phyloP scores from a whole-genome alignment of 2,888 invertebrate species.

The Lasioglossum leucozonium region DNA sequence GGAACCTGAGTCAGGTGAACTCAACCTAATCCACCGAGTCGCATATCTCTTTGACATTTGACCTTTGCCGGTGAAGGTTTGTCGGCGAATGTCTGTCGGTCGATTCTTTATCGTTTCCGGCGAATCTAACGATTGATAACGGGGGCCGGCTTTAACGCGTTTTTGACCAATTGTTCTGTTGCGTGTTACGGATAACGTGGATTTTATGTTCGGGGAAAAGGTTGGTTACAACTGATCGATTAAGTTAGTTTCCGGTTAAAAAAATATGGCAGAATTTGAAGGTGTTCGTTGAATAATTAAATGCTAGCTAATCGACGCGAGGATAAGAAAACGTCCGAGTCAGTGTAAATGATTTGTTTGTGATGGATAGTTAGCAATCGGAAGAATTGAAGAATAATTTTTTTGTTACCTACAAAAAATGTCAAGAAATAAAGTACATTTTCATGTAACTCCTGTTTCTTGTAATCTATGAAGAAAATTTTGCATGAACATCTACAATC shows the following conservation, averaged over 20 bases:
- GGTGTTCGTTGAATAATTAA: background rate
- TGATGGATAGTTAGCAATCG: background rate
- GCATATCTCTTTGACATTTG: slow-evolving; percentile 35
- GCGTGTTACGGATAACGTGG: background rate
- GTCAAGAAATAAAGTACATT: background rate
- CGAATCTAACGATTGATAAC: background rate
- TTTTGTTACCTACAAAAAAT: background rate
- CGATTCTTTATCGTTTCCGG: background rate
- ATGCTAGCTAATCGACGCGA: background rate
- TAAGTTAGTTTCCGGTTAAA: background rate
- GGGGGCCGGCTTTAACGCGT: slow-evolving; percentile 25
- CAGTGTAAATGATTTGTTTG: background rate
- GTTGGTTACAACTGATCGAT: background rate
- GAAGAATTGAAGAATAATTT: background rate
- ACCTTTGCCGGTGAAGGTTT: slow-evolving; percentile 32
- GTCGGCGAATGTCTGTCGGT: slow-evolving; percentile 37
- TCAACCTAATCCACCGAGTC: background rate
- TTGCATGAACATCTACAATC: background rate
- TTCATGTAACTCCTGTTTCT: background rate
- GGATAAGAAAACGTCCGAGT: background rate
- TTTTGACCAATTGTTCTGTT: background rate
- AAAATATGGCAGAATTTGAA: background rate
- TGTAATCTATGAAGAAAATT: background rate
- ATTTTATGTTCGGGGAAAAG: background rate
- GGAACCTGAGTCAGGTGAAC: background rate